Evolutionary conservation across 1,140 invertebrate genomes (phyloP).

Genomic region (Helicoverpa armigera): DNA sequence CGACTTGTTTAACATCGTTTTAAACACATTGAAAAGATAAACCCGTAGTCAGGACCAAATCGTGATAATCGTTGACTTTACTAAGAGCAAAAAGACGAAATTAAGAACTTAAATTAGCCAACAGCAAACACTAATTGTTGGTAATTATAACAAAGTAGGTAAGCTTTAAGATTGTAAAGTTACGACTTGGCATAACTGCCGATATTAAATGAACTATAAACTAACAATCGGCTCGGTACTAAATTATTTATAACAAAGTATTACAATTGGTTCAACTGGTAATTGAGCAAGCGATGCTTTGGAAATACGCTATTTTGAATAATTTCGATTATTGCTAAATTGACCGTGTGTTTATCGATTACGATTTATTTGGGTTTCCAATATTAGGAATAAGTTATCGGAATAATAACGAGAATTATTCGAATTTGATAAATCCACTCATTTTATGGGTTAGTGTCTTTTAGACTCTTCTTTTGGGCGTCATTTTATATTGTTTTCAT

Average conservation of each 20-base stretch:
- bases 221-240: neutral
- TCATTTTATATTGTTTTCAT: too few species aligned
- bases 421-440: too few species aligned
- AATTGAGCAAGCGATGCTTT: neutral
- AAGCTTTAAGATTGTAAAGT: neutral
- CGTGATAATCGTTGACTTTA: neutral
- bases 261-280: neutral
- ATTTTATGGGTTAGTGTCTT: too few species aligned
- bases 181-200: constrained; percentile 15
- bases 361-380: too few species aligned
- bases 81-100: neutral
- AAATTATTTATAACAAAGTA: constrained; percentile 24
- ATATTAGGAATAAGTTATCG: too few species aligned
- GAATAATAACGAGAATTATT: too few species aligned
- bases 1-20: too few species aligned
- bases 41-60: neutral
- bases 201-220: constrained; percentile 20
- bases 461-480: too few species aligned
- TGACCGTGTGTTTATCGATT: too few species aligned
- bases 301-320: too few species aligned
- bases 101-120: neutral
- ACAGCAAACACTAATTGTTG: neutral
- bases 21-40: too few species aligned
- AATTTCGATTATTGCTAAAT: too few species aligned
- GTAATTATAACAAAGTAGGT: neutral